phyloP scores from a whole-genome alignment of 2,888 invertebrate species.

The Dasypogon diadema region DNA sequence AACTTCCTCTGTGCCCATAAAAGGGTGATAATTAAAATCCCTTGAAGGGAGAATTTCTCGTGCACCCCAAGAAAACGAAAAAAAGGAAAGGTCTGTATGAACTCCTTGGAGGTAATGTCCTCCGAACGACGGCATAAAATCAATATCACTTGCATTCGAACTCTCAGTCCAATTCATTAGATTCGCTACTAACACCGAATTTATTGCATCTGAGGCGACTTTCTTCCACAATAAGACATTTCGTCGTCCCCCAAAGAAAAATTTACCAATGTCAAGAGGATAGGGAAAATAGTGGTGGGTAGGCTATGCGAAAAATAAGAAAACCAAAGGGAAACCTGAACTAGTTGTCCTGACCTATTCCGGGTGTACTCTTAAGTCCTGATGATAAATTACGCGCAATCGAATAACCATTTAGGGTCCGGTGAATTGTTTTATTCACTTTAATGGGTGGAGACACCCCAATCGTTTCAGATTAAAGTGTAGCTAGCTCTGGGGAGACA shows the following conservation, averaged over 20 bases:
- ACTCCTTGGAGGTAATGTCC: conserved; percentile 1
- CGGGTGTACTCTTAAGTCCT: not conserved
- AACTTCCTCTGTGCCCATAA: conserved; percentile 11
- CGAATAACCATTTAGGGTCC: conserved; percentile 9
- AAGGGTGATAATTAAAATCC: conserved; percentile 23
- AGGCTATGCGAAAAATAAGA: no score
- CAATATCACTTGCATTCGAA: conserved; percentile 26
- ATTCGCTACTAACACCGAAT: not conserved
- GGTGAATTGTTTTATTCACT: conserved; percentile 17
- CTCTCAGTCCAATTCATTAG: conserved; percentile 33
- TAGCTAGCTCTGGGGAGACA: not conserved
- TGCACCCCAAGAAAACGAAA: not conserved
- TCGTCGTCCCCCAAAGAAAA: conserved; percentile 3
- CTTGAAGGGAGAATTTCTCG: not conserved
- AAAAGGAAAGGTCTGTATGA: conserved; percentile 1
- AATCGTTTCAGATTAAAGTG: conserved; percentile 7
- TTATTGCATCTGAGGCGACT: conserved; percentile 28
- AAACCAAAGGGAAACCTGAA: no score
- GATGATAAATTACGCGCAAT: conserved; percentile 20
- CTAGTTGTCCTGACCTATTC: conserved; percentile 28
- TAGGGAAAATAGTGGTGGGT: not conserved
- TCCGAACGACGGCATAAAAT: not conserved
- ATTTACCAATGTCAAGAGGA: conserved; percentile 13
- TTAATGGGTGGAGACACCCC: conserved; percentile 28
- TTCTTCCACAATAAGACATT: conserved; percentile 1